Conservation (phyloP, 2,797 vertebrate species). For the Cynopterus sphinx region DNA sequence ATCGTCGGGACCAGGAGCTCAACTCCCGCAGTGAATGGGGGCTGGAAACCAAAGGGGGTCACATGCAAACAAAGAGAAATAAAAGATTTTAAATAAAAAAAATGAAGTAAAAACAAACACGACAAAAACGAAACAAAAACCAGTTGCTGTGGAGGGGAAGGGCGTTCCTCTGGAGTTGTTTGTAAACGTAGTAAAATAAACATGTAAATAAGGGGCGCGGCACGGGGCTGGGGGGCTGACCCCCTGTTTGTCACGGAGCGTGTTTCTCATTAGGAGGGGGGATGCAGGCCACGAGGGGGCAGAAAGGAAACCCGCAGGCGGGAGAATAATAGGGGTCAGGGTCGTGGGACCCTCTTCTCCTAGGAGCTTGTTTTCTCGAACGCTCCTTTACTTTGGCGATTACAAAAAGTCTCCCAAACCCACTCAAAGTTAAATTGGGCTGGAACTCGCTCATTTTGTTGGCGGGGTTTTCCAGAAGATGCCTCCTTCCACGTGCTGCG, state of each 20-base stretch:
- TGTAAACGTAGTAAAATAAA: slow-evolving; percentile 32
- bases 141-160: neutral
- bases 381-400: slow-evolving; percentile 42
- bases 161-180: neutral
- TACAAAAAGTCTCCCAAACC: neutral
- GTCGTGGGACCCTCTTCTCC: slow-evolving; percentile 53
- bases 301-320: slow-evolving; percentile 37
- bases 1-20: neutral
- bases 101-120: neutral
- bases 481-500: neutral
- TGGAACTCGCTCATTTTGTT: neutral
- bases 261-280: slow-evolving; percentile 52
- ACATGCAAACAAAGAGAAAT: neutral
- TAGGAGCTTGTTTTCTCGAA: slow-evolving; percentile 32
- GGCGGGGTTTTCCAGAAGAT: neutral
- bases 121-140: neutral
- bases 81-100: neutral
- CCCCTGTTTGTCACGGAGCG: neutral
- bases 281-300: slow-evolving; percentile 56
- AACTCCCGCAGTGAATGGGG: neutral
- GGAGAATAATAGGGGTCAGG: slow-evolving; percentile 47
- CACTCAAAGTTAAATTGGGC: neutral
- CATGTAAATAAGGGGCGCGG: neutral
- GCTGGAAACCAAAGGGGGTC: neutral
- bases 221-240: neutral